These are phyloP conservation scores for Anthophora plumipes DNA, from an alignment of 2,888 invertebrate genomes.

Conservation along the genomic window DNA sequence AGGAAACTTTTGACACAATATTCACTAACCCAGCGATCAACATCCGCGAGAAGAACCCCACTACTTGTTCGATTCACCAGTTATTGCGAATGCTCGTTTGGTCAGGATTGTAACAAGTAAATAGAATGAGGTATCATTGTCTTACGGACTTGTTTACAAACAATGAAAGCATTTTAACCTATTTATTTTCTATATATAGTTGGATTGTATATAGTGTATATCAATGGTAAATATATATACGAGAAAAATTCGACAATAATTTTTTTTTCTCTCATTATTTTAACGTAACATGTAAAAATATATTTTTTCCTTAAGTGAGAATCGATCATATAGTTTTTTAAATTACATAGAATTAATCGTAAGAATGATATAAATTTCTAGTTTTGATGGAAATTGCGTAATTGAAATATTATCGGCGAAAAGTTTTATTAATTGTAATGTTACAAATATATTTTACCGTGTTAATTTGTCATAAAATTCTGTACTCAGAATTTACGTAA, in stretches of 20 bases:
- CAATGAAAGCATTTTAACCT: conserved; percentile 21
- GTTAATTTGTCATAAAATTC: background rate
- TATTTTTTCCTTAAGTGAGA: background rate
- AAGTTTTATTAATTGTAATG: background rate
- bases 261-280: background rate
- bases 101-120: conserved; percentile 64
- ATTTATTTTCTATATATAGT: background rate
- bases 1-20: conserved; percentile 65
- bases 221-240: background rate
- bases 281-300: background rate
- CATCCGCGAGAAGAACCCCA: conserved; percentile 76
- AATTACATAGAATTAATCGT: too few species aligned
- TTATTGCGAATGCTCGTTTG: conserved; percentile 73
- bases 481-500: background rate
- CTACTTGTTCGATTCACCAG: conserved; percentile 79
- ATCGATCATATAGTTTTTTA: background rate
- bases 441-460: background rate
- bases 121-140: conserved; percentile 47
- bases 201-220: background rate
- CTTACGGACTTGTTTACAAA: conserved; percentile 59
- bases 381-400: background rate
- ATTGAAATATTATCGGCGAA: background rate
- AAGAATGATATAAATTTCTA: background rate
- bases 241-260: background rate
- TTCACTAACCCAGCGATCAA: conserved; percentile 74